Percentiles rank a stretch among this genome's conserved stretches.
Evolutionary conservation across 2,113 vertebrate genomes (phyloP).

Genomic region (Passerina amoena): DNA sequence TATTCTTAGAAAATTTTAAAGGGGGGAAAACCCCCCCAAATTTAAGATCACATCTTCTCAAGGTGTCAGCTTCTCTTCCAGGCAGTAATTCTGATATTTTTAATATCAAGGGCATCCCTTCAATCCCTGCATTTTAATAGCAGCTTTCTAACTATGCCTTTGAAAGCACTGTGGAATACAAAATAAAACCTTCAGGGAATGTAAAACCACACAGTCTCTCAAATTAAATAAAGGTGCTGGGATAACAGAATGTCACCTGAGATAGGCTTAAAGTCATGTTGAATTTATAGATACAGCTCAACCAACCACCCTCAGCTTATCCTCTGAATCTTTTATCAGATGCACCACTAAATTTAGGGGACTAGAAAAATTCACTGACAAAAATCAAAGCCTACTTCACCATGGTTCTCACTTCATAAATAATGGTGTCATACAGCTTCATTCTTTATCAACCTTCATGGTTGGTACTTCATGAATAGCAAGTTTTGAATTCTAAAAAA

Average conservation of each 20-base stretch:
- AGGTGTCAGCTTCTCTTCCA: neutral
- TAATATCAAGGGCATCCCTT: neutral
- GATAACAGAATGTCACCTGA: neutral
- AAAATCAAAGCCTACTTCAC: neutral
- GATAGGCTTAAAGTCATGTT: neutral
- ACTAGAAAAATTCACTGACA: neutral
- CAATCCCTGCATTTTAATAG: neutral
- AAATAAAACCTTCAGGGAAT: neutral
- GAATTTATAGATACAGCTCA: neutral
- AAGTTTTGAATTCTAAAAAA: neutral
- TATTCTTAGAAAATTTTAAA: neutral
- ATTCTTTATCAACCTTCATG: neutral
- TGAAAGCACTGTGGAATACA: neutral
- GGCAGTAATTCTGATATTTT: neutral
- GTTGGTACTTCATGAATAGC: neutral
- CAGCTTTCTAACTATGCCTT: neutral
- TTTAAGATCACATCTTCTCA: neutral
- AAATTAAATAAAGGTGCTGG: neutral
- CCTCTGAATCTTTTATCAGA: neutral
- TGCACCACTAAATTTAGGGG: neutral
- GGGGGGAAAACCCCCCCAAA: neutral
- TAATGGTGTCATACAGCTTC: neutral
- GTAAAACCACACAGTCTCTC: neutral
- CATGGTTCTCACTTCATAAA: neutral
- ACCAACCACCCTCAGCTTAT: neutral